Base-by-base conservation (phyloP, 2,113 vertebrate species). In the Channa maculata region DNA sequence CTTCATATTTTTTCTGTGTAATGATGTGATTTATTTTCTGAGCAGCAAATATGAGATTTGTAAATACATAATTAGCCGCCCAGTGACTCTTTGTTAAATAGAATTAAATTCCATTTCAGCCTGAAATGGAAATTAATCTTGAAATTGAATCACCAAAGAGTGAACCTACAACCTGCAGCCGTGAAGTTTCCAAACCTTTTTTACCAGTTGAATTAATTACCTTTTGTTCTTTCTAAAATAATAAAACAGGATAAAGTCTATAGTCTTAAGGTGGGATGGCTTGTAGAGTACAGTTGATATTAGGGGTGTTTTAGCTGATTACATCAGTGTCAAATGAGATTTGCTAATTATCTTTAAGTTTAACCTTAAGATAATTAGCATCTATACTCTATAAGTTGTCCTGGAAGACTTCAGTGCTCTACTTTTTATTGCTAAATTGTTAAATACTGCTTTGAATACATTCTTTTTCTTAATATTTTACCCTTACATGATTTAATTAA, bases 11-110 rank as follows among this genome's bases (percentile, higher is more conserved):
- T 24, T 37, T 49, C 50, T n/a, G 71, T 12, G 24, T 65, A 59
- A 68, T 5, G 58, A 45, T 54, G 44, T 54, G 14, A 71, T 82
- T 54, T 74, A 64, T 66, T 83, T 73, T 65, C 36, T 70, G 63
- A 67, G 15, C 49, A 50, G 65, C 14, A 70, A 67, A 70, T 62
- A 53, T 45, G 46, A 63, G 72, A 52, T 77, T 68, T 55, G 69
- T 75, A 82, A 91, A 91, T 85, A 68, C 63, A 74, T 79, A 64
- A 85, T 88, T 88, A 87, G 77, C 81, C 45, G 10, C 69, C 53
- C 39, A 62, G 72, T 83, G 77, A 83, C 86, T 85, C 64, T 69
- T 70, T 55, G 51, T 68, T 82, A 63, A 82, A 79, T 53, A 54
- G 68, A 74, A 71, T 82, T 71, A 78, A 63, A 70, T 66, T 71